Conservation (phyloP, 2,888 invertebrate genomes). For the Muscina levida region DNA sequence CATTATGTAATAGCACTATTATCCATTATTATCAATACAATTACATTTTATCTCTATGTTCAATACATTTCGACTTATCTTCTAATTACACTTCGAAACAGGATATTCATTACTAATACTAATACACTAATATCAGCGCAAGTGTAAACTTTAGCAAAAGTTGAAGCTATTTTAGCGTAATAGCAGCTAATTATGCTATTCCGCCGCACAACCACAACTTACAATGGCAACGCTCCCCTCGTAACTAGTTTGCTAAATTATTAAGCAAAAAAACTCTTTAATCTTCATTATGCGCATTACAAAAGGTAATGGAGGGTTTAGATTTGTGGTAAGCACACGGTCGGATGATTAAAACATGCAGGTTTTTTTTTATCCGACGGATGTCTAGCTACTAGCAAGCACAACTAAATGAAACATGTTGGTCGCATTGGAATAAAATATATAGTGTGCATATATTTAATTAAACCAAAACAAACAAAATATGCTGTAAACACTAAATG, state of each 20-base stretch:
- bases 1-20: too few relatives aligned
- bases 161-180: too few relatives aligned
- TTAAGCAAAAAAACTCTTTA: not conserved
- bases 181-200: too few relatives aligned
- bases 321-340: constrained; percentile 25
- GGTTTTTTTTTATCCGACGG: not conserved
- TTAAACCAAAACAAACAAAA: constrained; percentile 21
- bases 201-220: too few relatives aligned
- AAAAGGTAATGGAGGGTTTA: constrained; percentile 16
- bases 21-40: too few relatives aligned
- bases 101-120: too few relatives aligned
- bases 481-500: constrained; percentile 7
- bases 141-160: too few relatives aligned
- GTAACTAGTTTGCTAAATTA: not conserved
- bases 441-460: constrained; percentile 20
- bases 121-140: too few relatives aligned
- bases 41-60: too few relatives aligned
- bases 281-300: constrained; percentile 27
- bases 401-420: constrained; percentile 19
- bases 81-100: too few relatives aligned
- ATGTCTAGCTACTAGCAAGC: not conserved
- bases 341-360: not conserved
- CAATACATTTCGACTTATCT: too few relatives aligned
- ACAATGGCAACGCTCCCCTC: too few relatives aligned
- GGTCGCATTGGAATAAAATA: constrained; percentile 9